Evolutionary conservation across 2,797 vertebrate genomes (phyloP).

Genomic region (Lates japonicus): DNA sequence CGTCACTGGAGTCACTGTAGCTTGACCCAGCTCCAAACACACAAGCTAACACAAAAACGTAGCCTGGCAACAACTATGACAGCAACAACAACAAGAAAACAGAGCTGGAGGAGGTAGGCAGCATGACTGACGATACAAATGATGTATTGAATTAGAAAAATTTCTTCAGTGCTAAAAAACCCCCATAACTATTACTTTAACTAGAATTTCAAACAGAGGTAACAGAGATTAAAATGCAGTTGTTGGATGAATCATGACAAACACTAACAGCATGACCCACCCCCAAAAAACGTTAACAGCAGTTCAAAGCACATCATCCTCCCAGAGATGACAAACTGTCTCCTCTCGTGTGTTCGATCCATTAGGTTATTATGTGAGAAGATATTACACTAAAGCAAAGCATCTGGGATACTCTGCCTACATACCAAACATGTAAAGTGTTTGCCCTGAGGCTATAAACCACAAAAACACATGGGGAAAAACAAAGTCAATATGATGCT

Average conservation of each 20-base stretch:
- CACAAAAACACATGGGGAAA: not conserved
- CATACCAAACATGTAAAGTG: slow-evolving; percentile 4
- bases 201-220: not conserved
- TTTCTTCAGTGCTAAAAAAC: not conserved
- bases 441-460: slow-evolving; percentile 7
- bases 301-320: not conserved
- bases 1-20: slow-evolving; percentile 27
- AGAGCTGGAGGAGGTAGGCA: not conserved
- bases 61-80: slow-evolving; percentile 40
- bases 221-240: not conserved
- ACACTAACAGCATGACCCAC: not conserved
- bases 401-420: slow-evolving; percentile 5
- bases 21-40: slow-evolving; percentile 13
- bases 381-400: not conserved
- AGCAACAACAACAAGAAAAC: slow-evolving; percentile 20
- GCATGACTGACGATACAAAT: not conserved
- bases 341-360: not conserved
- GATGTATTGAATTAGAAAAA: not conserved
- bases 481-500: not conserved
- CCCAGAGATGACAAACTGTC: slow-evolving; percentile 13
- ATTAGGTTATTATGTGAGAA: not conserved
- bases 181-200: not conserved
- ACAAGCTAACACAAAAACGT: slow-evolving; percentile 8
- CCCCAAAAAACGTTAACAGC: not conserved
- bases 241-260: not conserved